Percentiles rank a stretch among this genome's conserved stretches.
phyloP scores from a whole-genome alignment of 2,113 vertebrate genomes.

The Coregonus clupeaformis region DNA sequence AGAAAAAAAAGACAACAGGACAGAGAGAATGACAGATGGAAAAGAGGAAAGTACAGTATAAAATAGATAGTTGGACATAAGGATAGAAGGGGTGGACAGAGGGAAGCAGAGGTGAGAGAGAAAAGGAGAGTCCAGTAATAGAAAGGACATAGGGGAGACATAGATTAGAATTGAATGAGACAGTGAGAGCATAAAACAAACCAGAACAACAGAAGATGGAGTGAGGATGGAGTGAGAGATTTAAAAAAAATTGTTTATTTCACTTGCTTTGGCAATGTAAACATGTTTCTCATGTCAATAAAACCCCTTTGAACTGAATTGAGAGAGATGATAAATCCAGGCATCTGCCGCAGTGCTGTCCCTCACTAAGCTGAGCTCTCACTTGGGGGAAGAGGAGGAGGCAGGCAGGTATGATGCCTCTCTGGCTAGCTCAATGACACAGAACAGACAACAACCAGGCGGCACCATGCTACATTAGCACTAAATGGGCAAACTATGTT shows the following conservation, averaged over 20 bases:
- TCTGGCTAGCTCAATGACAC: conserved; percentile 12
- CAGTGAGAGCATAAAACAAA: conserved; percentile 1
- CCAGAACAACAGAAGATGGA: conserved; percentile 3
- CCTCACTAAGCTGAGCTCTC: conserved; percentile 45
- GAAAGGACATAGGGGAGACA: conserved; percentile 22
- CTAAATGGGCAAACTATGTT: background rate
- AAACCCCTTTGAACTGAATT: no score
- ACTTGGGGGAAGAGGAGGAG: conserved; percentile 9
- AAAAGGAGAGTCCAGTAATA: conserved; percentile 36
- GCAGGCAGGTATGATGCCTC: conserved; percentile 14
- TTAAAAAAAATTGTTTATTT: no score
- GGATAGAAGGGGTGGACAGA: conserved; percentile 37
- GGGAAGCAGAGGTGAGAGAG: background rate
- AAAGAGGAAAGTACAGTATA: no score
- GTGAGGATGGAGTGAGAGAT: no score
- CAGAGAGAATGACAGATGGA: conserved; percentile 7
- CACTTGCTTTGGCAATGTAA: no score
- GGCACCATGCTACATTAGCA: background rate
- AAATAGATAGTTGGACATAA: conserved; percentile 43
- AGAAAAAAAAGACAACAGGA: conserved; percentile 1
- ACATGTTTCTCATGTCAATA: no score
- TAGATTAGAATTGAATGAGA: background rate
- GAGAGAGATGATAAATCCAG: conserved; percentile 18
- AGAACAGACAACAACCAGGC: background rate
- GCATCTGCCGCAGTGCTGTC: conserved; percentile 53